Conservation (phyloP, 2,113 vertebrate species). For the Cheirogaleus medius region DNA sequence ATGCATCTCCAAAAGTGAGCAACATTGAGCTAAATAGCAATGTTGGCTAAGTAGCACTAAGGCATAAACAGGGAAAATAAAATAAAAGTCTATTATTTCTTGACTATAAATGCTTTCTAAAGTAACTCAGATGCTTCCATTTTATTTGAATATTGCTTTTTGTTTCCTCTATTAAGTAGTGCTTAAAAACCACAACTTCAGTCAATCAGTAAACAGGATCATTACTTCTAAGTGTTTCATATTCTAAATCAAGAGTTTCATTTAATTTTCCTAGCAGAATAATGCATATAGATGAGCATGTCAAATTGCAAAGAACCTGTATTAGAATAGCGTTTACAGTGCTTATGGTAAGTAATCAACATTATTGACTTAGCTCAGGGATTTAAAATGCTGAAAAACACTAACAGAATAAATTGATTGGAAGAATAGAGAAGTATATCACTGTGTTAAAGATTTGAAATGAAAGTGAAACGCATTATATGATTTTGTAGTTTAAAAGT, state of each 20-base stretch:
- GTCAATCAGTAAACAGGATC: conserved; percentile 85
- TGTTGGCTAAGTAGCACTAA: conserved; percentile 49
- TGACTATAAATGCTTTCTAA: conserved; percentile 67
- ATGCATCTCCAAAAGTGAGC: conserved; percentile 22
- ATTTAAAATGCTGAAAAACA: conserved; percentile 84
- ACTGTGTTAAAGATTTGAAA: conserved; percentile 79
- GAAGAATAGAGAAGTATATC: conserved; percentile 76
- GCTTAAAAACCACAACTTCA: conserved; percentile 83
- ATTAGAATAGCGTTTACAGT: conserved; percentile 79
- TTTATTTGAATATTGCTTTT: conserved; percentile 78
- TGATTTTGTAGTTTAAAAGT: conserved; percentile 69
- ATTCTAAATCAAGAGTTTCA: conserved; percentile 84
- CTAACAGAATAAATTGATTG: conserved; percentile 84
- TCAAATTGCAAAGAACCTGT: conserved; percentile 86
- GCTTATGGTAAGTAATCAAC: conserved; percentile 85
- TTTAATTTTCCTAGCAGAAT: conserved; percentile 86
- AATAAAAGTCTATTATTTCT: conserved; percentile 70
- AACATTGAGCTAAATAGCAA: conserved; percentile 48
- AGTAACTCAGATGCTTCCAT: conserved; percentile 75
- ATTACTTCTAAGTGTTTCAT: conserved; percentile 85
- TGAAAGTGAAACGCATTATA: conserved; percentile 73
- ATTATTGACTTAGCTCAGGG: conserved; percentile 85
- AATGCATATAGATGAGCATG: conserved; percentile 85
- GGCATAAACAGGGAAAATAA: conserved; percentile 70
- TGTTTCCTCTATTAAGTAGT: conserved; percentile 83